These are phyloP conservation scores for Ceratosolen solmsi DNA, from an alignment of 1,140 invertebrate genomes.

Conservation along the genomic window DNA sequence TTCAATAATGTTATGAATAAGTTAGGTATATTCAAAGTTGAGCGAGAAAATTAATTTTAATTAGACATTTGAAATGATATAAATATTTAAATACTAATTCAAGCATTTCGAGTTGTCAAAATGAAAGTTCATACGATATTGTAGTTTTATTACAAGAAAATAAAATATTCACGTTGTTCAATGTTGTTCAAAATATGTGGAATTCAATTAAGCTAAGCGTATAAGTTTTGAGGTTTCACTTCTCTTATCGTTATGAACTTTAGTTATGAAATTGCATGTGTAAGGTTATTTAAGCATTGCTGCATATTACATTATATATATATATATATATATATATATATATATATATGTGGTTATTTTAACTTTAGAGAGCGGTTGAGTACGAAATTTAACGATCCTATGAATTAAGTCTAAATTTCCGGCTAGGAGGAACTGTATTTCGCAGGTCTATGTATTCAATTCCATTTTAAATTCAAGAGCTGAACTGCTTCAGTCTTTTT, in stretches of 20 bases:
- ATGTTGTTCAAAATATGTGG: neutral
- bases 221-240: neutral
- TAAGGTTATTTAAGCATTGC: neutral
- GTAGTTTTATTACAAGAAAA: neutral
- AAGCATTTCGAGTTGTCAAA: too few relatives aligned
- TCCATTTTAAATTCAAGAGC: neutral
- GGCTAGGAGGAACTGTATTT: neutral
- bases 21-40: too few relatives aligned
- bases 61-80: too few relatives aligned
- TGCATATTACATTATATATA: too few relatives aligned
- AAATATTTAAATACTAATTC: too few relatives aligned
- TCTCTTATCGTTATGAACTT: neutral
- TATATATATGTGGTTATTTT: too few relatives aligned
- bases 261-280: neutral
- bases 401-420: conserved; percentile 23
- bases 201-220: neutral
- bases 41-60: too few relatives aligned
- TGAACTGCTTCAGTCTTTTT: neutral
- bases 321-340: too few relatives aligned
- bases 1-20: too few relatives aligned
- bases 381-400: conserved; percentile 21
- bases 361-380: neutral
- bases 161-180: too few relatives aligned
- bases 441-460: neutral
- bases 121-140: too few relatives aligned